Conservation (phyloP, 2,888 invertebrate species). For the Cantharis flavilabris region DNA sequence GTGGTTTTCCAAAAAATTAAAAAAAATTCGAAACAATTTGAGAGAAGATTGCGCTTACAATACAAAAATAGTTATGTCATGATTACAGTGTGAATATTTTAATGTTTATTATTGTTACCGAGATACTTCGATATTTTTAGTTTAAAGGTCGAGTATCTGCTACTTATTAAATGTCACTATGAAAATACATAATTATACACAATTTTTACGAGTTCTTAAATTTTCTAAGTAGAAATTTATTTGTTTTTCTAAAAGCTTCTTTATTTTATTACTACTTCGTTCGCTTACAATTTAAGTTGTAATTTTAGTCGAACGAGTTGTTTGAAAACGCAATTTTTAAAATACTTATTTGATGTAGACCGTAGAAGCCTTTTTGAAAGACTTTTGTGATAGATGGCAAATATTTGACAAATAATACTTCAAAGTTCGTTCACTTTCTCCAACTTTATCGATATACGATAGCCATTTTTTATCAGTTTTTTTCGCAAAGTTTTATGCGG, state of each 20-base stretch:
- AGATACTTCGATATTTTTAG: constrained; percentile 14
- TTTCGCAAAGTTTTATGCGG: constrained; percentile 6
- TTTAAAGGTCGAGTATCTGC: constrained; percentile 12
- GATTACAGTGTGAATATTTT: constrained; percentile 1
- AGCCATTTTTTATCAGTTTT: constrained; percentile 18
- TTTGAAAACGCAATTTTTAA: background rate
- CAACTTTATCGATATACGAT: constrained; percentile 14
- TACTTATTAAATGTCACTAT: constrained; percentile 14
- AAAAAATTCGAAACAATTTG: background rate
- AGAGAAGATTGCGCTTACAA: background rate
- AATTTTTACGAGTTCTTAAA: background rate
- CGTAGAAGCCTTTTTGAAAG: background rate
- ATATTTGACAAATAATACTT: constrained; percentile 3
- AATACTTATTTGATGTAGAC: background rate
- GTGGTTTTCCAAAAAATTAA: background rate
- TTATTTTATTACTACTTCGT: background rate
- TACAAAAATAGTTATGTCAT: constrained; percentile 1
- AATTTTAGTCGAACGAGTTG: background rate
- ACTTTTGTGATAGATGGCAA: background rate
- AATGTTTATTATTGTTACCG: constrained; percentile 3
- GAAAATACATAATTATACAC: background rate
- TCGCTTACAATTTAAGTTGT: background rate
- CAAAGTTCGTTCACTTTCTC: constrained; percentile 20
- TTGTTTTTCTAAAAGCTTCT: background rate
- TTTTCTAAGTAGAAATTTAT: background rate